These are phyloP conservation scores for Scolopax bukidnonensis DNA, from an alignment of 2,797 vertebrate genomes.

Conservation along the genomic window DNA sequence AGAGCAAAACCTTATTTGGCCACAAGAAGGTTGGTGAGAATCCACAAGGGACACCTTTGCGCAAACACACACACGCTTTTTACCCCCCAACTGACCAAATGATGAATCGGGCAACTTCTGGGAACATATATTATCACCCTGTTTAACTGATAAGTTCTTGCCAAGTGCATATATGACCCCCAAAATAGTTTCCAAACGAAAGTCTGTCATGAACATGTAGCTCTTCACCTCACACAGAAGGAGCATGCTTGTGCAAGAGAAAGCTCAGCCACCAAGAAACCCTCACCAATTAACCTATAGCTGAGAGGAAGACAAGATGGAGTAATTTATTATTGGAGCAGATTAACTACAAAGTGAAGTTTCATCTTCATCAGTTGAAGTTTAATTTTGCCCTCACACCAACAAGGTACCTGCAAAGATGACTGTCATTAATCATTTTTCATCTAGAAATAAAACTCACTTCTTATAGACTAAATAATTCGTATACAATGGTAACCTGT, in stretches of 20 bases:
- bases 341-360: neutral
- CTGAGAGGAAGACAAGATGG: neutral
- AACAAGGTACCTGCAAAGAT: rapidly evolving
- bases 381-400: neutral
- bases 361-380: neutral
- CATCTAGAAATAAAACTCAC: neutral
- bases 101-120: neutral
- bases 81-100: neutral
- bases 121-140: rapidly evolving
- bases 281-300: neutral
- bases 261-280: neutral
- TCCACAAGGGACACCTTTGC: neutral
- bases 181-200: rapidly evolving
- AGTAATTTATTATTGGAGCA: neutral
- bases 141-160: neutral
- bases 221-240: neutral
- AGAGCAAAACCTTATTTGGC: neutral
- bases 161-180: neutral
- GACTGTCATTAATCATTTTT: neutral
- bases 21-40: neutral
- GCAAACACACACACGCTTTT: rapidly evolving
- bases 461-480: neutral
- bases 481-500: neutral
- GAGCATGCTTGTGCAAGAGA: neutral
- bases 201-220: neutral